phyloP scores from a whole-genome alignment of 2,113 vertebrate genomes.

The Platichthys flesus region DNA sequence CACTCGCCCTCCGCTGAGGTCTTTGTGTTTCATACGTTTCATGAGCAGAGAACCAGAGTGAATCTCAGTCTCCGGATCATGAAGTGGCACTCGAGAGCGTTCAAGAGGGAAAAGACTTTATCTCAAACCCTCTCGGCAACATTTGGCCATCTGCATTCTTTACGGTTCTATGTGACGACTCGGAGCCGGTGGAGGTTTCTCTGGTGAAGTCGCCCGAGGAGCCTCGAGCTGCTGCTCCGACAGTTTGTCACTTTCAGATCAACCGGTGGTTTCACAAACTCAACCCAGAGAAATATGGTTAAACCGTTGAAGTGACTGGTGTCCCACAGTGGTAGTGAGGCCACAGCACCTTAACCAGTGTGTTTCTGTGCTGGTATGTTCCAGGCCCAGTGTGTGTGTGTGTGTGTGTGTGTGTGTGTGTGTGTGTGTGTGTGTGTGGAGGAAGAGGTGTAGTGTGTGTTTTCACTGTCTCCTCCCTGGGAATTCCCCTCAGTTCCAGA shows the following conservation, averaged over 20 bases:
- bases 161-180: slow-evolving; percentile 9
- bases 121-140: not conserved
- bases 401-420: slow-evolving; percentile 41
- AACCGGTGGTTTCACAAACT: not conserved
- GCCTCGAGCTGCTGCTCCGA: not conserved
- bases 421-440: slow-evolving; percentile 44
- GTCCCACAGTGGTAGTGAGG: slow-evolving; percentile 1
- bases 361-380: slow-evolving; percentile 13
- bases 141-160: not conserved
- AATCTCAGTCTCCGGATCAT: not conserved
- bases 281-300: not conserved
- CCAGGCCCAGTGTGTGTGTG: slow-evolving; percentile 31
- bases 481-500: slow-evolving; percentile 76
- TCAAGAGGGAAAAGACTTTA: not conserved
- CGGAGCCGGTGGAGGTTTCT: slow-evolving; percentile 12
- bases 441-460: slow-evolving; percentile 68
- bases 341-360: slow-evolving; percentile 1
- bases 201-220: not conserved
- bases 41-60: too few species aligned
- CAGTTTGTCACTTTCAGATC: slow-evolving; percentile 12
- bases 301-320: slow-evolving; percentile 5
- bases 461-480: slow-evolving; percentile 75
- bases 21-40: slow-evolving; percentile 6
- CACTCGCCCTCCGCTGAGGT: slow-evolving; percentile 33
- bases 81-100: not conserved